Percentiles rank a stretch among this genome's conserved stretches.
Evolutionary conservation across 2,888 invertebrate species (phyloP).

Genomic region (Isoperla grammatica): DNA sequence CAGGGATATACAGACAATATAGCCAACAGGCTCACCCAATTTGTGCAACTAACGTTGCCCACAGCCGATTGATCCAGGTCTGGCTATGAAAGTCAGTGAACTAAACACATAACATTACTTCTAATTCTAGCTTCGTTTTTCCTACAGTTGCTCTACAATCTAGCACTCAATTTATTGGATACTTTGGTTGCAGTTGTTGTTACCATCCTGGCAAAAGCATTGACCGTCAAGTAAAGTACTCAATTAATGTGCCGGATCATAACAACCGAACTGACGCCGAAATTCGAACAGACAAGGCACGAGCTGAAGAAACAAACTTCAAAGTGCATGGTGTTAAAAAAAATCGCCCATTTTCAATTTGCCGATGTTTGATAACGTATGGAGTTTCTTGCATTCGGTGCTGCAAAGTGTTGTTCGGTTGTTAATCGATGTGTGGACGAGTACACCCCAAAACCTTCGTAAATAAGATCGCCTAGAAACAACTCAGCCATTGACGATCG

Average conservation of each 20-base stretch:
- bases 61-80: no score
- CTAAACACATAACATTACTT: no score
- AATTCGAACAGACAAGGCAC: not conserved
- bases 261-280: constrained; percentile 1
- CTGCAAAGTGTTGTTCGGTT: not conserved
- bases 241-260: not conserved
- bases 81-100: no score
- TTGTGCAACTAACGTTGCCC: no score
- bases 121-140: no score
- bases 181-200: not conserved
- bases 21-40: no score
- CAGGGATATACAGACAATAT: no score
- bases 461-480: not conserved
- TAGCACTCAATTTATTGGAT: not conserved
- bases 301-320: not conserved
- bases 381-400: not conserved
- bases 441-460: not conserved
- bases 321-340: constrained; percentile 21
- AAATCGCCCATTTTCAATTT: not conserved
- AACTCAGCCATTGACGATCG: not conserved
- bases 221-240: not conserved
- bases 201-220: not conserved
- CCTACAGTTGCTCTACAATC: no score
- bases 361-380: not conserved
- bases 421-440: not conserved